Base-by-base conservation (phyloP, 1,140 invertebrate genomes). In the Drosophila sucinea region DNA sequence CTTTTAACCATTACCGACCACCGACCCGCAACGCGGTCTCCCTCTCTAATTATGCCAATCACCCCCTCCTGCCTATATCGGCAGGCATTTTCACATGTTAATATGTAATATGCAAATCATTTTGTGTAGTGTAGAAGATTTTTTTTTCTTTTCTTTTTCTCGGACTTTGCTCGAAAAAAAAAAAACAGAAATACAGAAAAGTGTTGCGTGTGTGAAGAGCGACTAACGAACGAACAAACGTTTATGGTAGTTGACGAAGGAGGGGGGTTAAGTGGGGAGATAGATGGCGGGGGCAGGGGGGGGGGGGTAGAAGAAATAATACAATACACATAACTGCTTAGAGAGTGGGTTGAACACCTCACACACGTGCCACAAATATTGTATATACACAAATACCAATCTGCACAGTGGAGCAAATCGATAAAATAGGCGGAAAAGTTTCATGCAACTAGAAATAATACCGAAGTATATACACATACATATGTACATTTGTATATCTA, bases 41-140 rank as follows among this genome's bases (percentile, higher is more conserved):
- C 17, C 0, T 17, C 17, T 17, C 17, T 17, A 17, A 17, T 17
- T 17, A 17, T 17, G 8, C 10, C 44, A 3, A 25, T 6, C 44
- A 25, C 44, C 23, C 44, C 44, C 44, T 6, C 44, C 8, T n/a
- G 44, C 11, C 35, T 38, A 38, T 11, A n/a, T n/a, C 8, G 8
- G n/a, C 10, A 8, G 44, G 4, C 44, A 51, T 51, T 51, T 51
- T 61, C 40, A 44, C 60, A 61, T 61, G 60, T 61, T 38, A 41
- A 33, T 25, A 61, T 38, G 60, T 61, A 44, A 41, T 61, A 41
- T 29, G 35, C 60, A 61, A 40, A 61, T 61, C 32, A 61, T 27
- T 61, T 40, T 61, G 35, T 61, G 6, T 61, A 61, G 11, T 41
- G 32, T 35, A 38, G 35, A 44, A n/a, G 40, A 61, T 8, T 10